Evolutionary conservation across 2,888 invertebrate species (phyloP), one percentile per base, ranked within the genome.

Genomic region (Melipona bicolor): DNA sequence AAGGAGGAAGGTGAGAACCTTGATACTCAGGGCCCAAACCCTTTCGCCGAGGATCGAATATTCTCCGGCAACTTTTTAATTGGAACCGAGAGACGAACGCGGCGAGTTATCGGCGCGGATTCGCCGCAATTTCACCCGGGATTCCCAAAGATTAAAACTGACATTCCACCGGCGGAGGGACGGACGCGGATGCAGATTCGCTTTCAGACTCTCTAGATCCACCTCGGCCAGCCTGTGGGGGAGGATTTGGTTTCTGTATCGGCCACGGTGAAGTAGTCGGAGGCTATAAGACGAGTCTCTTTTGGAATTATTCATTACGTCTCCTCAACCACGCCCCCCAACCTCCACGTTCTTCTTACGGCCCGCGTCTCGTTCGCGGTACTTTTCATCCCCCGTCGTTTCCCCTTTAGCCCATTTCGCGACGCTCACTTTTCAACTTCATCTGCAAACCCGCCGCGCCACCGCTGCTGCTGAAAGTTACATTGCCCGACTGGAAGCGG

Each of bases 301-400:
- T 87, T 88, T 85, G 88, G 91, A 93, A 93, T 93, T 93, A 93
- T 94, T 93, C 92, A 93, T 93, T 93, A 92, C 91, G 88, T 89
- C 82, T 80, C 77, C 74, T n/a, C 11, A 27, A n/a, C 64, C 67
- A 36, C 1, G 0, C 43, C 32, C 0, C 3, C 32, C 32, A 4
- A 0, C 43, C 1, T 2, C 9, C 11, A 2, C 43, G 43, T 24
- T 52, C 13, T 24, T 62, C 56, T 11, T 6, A 4, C 17, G 32
- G 21, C 17, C 19, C 72, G 1, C 49, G 62, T 77, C 59, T 74
- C 80, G 83, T 82, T 83, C 81, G 65, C 86, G 87, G 86, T 85
- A 85, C 87, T 87, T 90, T 90, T 85, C 77, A 83, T 85, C 83
- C 86, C 83, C 64, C 64, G 13, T 36, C 79, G 62, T 67, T 72